These are phyloP conservation scores for Myotis pilosus DNA, from an alignment of 2,797 vertebrate genomes.

Conservation along the genomic window DNA sequence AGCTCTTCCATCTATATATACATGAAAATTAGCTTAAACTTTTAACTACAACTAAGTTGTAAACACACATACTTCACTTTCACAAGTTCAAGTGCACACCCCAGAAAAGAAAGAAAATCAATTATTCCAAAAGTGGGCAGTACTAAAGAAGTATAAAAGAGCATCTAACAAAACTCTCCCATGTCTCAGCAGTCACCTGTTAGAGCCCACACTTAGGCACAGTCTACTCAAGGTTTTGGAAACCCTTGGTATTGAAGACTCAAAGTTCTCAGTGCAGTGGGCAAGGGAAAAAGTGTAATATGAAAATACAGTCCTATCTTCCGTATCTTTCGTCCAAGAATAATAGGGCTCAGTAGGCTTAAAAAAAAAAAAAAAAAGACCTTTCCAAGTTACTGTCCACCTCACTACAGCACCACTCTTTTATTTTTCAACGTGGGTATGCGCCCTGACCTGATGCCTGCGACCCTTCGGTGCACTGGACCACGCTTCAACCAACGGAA, in stretches of 20 bases:
- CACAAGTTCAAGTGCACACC: not conserved
- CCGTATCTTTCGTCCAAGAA: not conserved
- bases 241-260: not conserved
- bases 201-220: not conserved
- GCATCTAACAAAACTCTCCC: not conserved
- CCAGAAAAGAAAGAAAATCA: slow-evolving; percentile 18
- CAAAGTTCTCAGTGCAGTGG: not conserved
- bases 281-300: not conserved
- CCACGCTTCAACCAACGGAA: not conserved
- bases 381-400: not conserved
- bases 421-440: not conserved
- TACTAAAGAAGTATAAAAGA: not conserved
- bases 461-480: not conserved
- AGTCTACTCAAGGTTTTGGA: not conserved
- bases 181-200: slow-evolving; percentile 31
- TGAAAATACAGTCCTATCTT: not conserved
- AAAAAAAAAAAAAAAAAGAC: too few species aligned
- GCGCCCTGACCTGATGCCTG: not conserved
- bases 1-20: slow-evolving; percentile 19
- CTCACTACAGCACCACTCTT: not conserved
- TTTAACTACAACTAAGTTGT: slow-evolving; percentile 37
- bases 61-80: slow-evolving; percentile 58
- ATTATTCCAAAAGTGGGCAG: not conserved
- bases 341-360: not conserved
- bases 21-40: slow-evolving; percentile 14